A percentile compares a stretch with the other conserved stretches of the same genome.
These are phyloP conservation scores for Caenorhabditis parvicauda DNA, from an alignment of 2,888 invertebrate genomes.

Conservation along the genomic window DNA sequence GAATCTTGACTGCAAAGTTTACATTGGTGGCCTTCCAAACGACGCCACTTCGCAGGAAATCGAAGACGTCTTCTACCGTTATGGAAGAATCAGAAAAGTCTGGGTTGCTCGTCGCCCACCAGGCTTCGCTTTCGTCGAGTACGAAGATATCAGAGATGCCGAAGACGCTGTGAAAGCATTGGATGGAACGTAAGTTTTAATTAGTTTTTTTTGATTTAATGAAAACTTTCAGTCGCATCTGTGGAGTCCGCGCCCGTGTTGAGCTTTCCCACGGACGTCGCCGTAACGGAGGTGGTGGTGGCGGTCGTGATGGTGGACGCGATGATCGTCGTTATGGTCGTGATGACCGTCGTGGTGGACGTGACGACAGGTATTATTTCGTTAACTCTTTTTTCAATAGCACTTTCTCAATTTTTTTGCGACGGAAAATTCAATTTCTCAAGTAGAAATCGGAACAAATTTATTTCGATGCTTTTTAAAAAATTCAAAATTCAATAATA, in stretches of 20 bases:
- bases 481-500: not conserved
- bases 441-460: not conserved
- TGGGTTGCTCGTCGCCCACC: constrained; percentile 92
- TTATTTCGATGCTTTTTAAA: too few species aligned
- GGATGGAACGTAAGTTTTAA: constrained; percentile 70
- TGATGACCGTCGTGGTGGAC: constrained; percentile 23
- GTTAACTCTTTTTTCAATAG: not conserved
- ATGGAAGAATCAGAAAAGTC: constrained; percentile 83
- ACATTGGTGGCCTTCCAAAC: constrained; percentile 85
- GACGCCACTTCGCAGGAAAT: constrained; percentile 74
- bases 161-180: constrained; percentile 65
- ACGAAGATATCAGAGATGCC: constrained; percentile 75
- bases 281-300: constrained; percentile 58
- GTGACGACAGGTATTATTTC: constrained; percentile 25
- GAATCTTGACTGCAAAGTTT: constrained; percentile 72
- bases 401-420: not conserved
- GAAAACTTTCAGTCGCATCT: constrained; percentile 63
- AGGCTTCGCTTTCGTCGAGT: constrained; percentile 68
- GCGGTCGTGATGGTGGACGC: constrained; percentile 36
- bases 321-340: constrained; percentile 26
- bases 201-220: not conserved
- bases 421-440: not conserved
- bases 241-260: constrained; percentile 65
- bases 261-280: constrained; percentile 65
- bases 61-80: constrained; percentile 82